Evolutionary conservation across 2,888 invertebrate species (phyloP).

Genomic region (Euplexia lucipara): DNA sequence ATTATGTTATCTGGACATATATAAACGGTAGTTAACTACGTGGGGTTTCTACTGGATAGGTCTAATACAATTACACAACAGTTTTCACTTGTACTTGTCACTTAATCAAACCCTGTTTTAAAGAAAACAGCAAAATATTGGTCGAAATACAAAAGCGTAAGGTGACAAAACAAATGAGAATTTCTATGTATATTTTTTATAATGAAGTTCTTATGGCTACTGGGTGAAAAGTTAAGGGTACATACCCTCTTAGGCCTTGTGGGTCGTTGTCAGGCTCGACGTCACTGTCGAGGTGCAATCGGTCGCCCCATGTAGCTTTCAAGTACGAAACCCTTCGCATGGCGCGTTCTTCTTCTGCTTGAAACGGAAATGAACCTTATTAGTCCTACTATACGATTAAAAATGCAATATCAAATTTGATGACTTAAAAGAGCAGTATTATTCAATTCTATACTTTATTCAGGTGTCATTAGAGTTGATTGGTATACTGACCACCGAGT

Average conservation of each 20-base stretch:
- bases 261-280: slow-evolving; percentile 91
- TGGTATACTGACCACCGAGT: slow-evolving; percentile 83
- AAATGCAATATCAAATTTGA: not conserved
- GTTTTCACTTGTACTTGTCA: slow-evolving; percentile 59
- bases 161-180: slow-evolving; percentile 63
- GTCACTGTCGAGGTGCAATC: slow-evolving; percentile 94
- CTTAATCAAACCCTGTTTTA: slow-evolving; percentile 24
- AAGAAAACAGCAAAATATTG: slow-evolving; percentile 36
- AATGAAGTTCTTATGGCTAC: slow-evolving; percentile 15
- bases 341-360: slow-evolving; percentile 95
- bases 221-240: slow-evolving; percentile 23
- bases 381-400: not conserved
- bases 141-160: slow-evolving; percentile 44
- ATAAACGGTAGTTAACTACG: slow-evolving; percentile 57
- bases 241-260: slow-evolving; percentile 92
- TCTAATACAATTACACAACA: slow-evolving; percentile 49
- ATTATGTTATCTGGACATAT: slow-evolving; percentile 56
- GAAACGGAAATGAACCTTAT: slow-evolving; percentile 66
- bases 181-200: slow-evolving; percentile 42
- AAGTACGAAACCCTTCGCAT: slow-evolving; percentile 98
- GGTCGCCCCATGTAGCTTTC: slow-evolving; percentile 97
- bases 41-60: slow-evolving; percentile 54
- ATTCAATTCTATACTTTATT: not conserved
- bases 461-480: not conserved
- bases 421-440: not conserved